Percentiles rank a stretch among this genome's conserved stretches.
Conservation (phyloP, 2,888 invertebrate genomes). For the Deilephila elpenor region DNA sequence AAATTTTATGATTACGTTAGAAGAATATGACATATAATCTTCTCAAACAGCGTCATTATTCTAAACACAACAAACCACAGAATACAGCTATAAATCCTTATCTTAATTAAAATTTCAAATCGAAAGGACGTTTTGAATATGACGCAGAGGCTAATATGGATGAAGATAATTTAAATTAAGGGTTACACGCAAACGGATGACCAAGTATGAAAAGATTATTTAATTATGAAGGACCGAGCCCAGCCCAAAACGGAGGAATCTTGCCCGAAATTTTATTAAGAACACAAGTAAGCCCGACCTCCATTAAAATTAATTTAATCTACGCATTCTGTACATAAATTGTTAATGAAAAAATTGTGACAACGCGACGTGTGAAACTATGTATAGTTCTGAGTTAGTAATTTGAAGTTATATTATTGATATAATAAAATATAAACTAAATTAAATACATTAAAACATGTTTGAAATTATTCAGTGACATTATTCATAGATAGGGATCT, state of each 20-base stretch:
- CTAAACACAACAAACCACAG: not conserved
- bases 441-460: too few species aligned
- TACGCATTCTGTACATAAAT: not conserved
- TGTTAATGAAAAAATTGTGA: not conserved
- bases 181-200: conserved; percentile 26
- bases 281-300: conserved; percentile 24
- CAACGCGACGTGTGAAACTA: not conserved
- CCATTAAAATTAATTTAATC: conserved; percentile 28
- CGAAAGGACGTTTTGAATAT: conserved; percentile 22
- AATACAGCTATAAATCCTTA: not conserved
- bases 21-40: too few species aligned
- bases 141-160: conserved; percentile 22
- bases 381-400: too few species aligned
- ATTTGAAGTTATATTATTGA: too few species aligned
- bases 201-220: conserved; percentile 44
- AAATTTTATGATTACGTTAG: too few species aligned
- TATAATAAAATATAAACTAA: too few species aligned
- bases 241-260: conserved; percentile 28
- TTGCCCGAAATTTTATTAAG: conserved; percentile 29
- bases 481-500: too few species aligned
- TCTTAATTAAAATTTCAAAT: conserved; percentile 15
- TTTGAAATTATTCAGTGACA: too few species aligned
- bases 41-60: not conserved
- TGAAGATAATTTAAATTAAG: conserved; percentile 29
- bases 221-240: conserved; percentile 47